Conservation (phyloP, 2,797 vertebrate genomes). For the Selene dorsalis region DNA sequence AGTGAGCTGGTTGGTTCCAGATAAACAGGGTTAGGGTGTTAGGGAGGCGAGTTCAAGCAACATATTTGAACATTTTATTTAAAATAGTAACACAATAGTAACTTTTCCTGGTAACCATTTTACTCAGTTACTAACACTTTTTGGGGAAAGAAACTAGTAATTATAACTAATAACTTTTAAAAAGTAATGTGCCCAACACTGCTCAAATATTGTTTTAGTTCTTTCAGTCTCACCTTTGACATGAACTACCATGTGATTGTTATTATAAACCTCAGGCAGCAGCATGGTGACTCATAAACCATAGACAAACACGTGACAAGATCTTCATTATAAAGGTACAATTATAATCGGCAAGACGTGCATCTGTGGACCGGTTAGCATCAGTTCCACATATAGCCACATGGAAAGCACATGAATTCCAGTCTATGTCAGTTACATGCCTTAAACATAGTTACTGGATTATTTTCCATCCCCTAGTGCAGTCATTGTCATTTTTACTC, state of each 20-base stretch:
- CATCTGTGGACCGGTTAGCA: conserved; percentile 18
- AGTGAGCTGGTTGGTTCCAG: too few species aligned
- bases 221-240: conserved; percentile 42
- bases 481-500: conserved; percentile 25
- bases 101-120: too few species aligned
- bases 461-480: conserved; percentile 17
- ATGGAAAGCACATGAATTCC: conserved; percentile 28
- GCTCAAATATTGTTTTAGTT: not conserved
- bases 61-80: too few species aligned
- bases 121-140: too few species aligned
- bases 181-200: too few species aligned
- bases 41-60: too few species aligned
- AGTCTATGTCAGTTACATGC: conserved; percentile 22
- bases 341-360: conserved; percentile 47
- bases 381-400: conserved; percentile 44
- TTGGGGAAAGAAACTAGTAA: too few species aligned
- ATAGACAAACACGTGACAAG: conserved; percentile 41
- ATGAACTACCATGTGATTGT: conserved; percentile 18
- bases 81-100: too few species aligned
- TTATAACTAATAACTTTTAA: too few species aligned
- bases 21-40: too few species aligned
- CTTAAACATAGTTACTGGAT: conserved; percentile 37
- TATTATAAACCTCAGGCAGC: conserved; percentile 41
- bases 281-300: conserved; percentile 53
- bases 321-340: conserved; percentile 25